Evolutionary conservation across 2,797 vertebrate genomes (phyloP).

Genomic region (Brachyalestes nurse): DNA sequence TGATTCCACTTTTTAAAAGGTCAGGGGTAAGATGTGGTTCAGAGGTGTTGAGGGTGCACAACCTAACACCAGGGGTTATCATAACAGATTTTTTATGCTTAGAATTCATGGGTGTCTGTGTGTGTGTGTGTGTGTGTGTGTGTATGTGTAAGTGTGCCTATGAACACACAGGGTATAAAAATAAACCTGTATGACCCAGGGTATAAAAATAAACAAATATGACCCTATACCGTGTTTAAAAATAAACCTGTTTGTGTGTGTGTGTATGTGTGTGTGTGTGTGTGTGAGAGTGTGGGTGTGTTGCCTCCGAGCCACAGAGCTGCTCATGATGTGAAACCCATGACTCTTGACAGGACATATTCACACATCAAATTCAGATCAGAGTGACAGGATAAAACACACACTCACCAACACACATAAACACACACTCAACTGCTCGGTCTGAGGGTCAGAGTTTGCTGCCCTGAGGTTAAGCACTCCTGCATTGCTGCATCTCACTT

Average conservation of each 20-base stretch:
- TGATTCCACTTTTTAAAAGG: too few species aligned
- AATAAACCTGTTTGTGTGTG: not conserved
- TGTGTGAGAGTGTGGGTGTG: not conserved
- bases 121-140: too few species aligned
- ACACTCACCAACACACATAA: not conserved
- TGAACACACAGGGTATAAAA: too few species aligned
- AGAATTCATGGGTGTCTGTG: too few species aligned
- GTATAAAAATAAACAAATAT: not conserved
- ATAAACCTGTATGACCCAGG: too few species aligned
- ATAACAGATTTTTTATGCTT: too few species aligned
- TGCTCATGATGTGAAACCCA: not conserved
- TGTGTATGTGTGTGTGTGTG: slow-evolving; percentile 2
- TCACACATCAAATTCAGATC: slow-evolving; percentile 3
- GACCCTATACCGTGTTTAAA: not conserved
- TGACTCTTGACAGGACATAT: not conserved
- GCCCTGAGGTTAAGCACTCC: not conserved
- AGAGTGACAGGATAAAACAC: not conserved
- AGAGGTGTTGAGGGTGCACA: too few species aligned
- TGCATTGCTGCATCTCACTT: not conserved
- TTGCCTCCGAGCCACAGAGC: not conserved
- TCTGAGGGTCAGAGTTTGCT: not conserved
- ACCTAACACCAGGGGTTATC: too few species aligned
- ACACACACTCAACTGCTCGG: not conserved
- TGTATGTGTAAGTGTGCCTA: too few species aligned
- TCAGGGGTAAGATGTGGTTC: too few species aligned